These are phyloP conservation scores for Allobates femoralis DNA, from an alignment of 2,797 vertebrate genomes.

Conservation along the genomic window DNA sequence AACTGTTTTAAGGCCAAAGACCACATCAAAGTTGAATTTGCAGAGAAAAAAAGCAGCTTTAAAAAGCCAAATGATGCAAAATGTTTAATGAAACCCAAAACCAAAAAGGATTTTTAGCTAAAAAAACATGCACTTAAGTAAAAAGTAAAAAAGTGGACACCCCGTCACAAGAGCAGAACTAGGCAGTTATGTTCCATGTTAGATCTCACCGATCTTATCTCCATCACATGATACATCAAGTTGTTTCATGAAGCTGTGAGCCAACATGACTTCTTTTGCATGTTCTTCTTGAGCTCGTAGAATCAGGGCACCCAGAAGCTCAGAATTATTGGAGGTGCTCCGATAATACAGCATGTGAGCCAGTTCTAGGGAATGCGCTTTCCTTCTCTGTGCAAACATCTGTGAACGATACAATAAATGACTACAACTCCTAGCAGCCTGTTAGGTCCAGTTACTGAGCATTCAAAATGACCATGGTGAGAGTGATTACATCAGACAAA, in stretches of 20 bases:
- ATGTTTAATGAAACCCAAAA: too few species aligned
- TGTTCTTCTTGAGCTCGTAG: slow-evolving; percentile 74
- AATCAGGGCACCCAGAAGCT: slow-evolving; percentile 71
- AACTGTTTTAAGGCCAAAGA: too few species aligned
- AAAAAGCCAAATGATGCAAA: too few species aligned
- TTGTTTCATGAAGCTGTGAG: slow-evolving; percentile 69
- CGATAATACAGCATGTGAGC: slow-evolving; percentile 74
- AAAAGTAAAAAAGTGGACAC: too few species aligned
- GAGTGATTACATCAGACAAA: not conserved
- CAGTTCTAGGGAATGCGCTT: slow-evolving; percentile 70
- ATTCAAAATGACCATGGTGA: not conserved
- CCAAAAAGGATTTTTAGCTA: too few species aligned
- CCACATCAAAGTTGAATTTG: too few species aligned
- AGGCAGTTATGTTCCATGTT: not conserved
- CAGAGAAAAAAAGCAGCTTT: too few species aligned
- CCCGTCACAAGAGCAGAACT: not conserved
- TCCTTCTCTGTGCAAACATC: slow-evolving; percentile 71
- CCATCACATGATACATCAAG: slow-evolving; percentile 26
- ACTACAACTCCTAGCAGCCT: not conserved
- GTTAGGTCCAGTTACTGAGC: not conserved
- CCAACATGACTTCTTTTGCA: slow-evolving; percentile 73
- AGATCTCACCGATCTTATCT: slow-evolving; percentile 8
- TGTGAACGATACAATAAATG: slow-evolving; percentile 20
- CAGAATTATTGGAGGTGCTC: slow-evolving; percentile 75
- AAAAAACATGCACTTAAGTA: too few species aligned